Conservation (phyloP, 2,888 invertebrate species). For the Hydroisotoma schaefferi region DNA sequence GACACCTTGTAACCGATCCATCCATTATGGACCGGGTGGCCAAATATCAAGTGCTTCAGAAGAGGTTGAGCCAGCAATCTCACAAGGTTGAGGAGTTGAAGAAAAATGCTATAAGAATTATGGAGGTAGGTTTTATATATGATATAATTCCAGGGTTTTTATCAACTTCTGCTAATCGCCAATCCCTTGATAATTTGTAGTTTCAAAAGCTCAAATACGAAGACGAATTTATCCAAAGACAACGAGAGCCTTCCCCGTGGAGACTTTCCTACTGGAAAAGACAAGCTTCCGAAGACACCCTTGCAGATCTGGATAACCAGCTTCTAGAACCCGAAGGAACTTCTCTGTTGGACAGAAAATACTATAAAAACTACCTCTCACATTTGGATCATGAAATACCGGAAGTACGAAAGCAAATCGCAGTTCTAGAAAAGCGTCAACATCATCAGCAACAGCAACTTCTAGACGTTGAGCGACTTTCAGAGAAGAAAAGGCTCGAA, state of each 20-base stretch:
- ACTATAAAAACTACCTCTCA: conserved; percentile 40
- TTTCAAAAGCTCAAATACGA: background rate
- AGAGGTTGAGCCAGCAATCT: conserved; percentile 34
- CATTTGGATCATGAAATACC: conserved; percentile 41
- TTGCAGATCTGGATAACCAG: conserved; percentile 17
- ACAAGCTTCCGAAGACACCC: conserved; percentile 17
- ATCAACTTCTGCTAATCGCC: background rate
- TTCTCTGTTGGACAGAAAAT: conserved; percentile 15
- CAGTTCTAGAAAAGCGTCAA: conserved; percentile 30
- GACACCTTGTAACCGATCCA: conserved; percentile 43
- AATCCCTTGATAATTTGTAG: background rate
- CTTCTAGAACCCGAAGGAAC: background rate
- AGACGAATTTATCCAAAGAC: conserved; percentile 4
- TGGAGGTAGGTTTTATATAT: conserved; percentile 28
- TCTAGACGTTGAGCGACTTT: background rate
- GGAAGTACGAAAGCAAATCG: conserved; percentile 29
- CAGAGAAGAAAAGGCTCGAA: background rate
- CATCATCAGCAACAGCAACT: conserved; percentile 3
- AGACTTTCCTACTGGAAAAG: conserved; percentile 30
- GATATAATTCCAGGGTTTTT: conserved; percentile 14
- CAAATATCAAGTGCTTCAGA: conserved; percentile 42
- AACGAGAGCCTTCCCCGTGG: conserved; percentile 24
- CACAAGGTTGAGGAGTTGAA: conserved; percentile 40
- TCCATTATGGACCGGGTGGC: conserved; percentile 44
- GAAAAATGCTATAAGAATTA: conserved; percentile 26